These are phyloP conservation scores for Ennomos fuscantarius DNA, from an alignment of 2,888 invertebrate species.

Conservation along the genomic window DNA sequence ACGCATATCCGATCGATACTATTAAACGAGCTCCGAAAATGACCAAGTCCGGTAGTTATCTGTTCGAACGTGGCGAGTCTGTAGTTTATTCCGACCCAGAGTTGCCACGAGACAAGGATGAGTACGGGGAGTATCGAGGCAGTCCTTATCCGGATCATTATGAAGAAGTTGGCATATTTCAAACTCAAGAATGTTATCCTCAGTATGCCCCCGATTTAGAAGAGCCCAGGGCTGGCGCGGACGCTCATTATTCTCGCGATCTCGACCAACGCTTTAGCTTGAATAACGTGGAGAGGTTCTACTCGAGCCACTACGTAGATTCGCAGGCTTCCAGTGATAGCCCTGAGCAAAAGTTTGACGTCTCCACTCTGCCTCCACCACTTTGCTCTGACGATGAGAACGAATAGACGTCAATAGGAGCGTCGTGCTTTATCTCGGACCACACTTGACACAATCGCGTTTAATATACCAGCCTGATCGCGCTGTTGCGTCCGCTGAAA, in stretches of 20 bases:
- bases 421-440: conserved; percentile 16
- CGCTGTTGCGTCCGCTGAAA: not conserved
- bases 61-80: conserved; percentile 76
- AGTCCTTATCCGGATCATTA: conserved; percentile 81
- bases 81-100: conserved; percentile 79
- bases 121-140: conserved; percentile 75
- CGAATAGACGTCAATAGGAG: conserved; percentile 61
- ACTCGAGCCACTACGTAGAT: conserved; percentile 84
- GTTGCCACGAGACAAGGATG: conserved; percentile 72
- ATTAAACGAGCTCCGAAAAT: conserved; percentile 80
- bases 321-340: conserved; percentile 87
- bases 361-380: conserved; percentile 91
- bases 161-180: conserved; percentile 75
- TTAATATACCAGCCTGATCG: conserved; percentile 16
- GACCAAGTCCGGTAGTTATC: conserved; percentile 70
- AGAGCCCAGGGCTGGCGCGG: conserved; percentile 53
- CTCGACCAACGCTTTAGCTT: conserved; percentile 80
- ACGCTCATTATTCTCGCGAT: conserved; percentile 68
- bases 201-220: conserved; percentile 70
- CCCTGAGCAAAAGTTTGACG: conserved; percentile 90
- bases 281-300: conserved; percentile 78
- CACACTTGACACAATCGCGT: conserved; percentile 12
- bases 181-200: conserved; percentile 78
- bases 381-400: conserved; percentile 90
- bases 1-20: conserved; percentile 80